phyloP scores from a whole-genome alignment of 2,888 invertebrate genomes.

The Microctonus aethiopoides region DNA sequence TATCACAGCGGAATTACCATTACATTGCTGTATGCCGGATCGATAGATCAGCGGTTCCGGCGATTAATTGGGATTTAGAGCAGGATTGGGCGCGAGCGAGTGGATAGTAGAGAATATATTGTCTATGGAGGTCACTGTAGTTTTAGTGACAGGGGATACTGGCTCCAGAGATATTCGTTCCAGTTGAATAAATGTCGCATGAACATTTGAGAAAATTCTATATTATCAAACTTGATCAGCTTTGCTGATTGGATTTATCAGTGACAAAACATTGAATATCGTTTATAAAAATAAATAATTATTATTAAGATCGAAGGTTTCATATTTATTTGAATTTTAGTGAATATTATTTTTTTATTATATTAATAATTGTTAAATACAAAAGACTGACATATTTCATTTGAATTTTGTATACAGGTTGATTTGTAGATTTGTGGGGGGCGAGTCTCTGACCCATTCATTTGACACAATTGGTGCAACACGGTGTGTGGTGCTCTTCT shows the following conservation, averaged over 20 bases:
- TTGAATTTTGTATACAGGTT: neutral
- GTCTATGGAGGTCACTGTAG: neutral
- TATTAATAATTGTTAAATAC: neutral
- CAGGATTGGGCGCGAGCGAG: conserved; percentile 18
- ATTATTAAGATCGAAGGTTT: conserved; percentile 15
- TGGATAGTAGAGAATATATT: conserved; percentile 16
- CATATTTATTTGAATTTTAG: neutral
- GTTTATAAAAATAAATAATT: neutral
- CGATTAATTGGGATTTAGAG: conserved; percentile 29
- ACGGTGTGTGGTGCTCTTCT: conserved; percentile 5
- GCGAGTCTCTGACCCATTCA: conserved; percentile 5
- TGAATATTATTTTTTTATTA: neutral
- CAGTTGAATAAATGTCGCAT: neutral
- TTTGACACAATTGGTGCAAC: conserved; percentile 9
- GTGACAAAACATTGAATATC: neutral
- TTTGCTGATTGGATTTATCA: conserved; percentile 4
- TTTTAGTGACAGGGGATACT: neutral
- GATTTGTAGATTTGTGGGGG: neutral
- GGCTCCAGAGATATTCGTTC: conserved; percentile 18
- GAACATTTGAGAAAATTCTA: conserved; percentile 1
- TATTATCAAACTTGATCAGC: conserved; percentile 10
- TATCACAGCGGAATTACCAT: conserved; percentile 25
- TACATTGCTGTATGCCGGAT: conserved; percentile 14
- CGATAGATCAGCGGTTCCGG: conserved; percentile 27
- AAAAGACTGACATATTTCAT: neutral